Conservation (phyloP, 2,888 invertebrate species). For the Pheosia tremula region DNA sequence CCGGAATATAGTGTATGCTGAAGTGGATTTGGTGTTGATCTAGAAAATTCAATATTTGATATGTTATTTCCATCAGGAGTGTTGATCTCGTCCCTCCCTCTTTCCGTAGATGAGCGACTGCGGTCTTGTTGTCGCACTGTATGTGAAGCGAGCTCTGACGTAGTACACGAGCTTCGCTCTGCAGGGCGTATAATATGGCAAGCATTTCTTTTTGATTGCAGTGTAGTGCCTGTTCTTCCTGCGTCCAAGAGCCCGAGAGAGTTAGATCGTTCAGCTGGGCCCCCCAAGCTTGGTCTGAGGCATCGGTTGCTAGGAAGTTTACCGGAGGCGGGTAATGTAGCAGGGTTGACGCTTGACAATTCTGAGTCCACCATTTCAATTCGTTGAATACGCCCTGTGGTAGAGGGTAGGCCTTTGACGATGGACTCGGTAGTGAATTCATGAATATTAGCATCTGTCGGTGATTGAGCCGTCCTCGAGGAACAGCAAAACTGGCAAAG, state of each 20-base stretch:
- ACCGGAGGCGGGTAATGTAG: constrained; percentile 21
- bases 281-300: constrained; percentile 36
- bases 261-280: constrained; percentile 26
- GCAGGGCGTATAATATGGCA: constrained; percentile 20
- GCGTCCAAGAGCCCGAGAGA: constrained; percentile 21
- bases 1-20: constrained; percentile 27
- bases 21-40: constrained; percentile 25
- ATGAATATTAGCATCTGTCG: too few relatives aligned
- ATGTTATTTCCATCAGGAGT: constrained; percentile 24
- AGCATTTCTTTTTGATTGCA: constrained; percentile 35
- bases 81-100: constrained; percentile 44
- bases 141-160: constrained; percentile 15
- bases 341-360: constrained; percentile 14
- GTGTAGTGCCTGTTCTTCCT: constrained; percentile 19
- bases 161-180: constrained; percentile 6
- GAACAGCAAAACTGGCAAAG: too few relatives aligned
- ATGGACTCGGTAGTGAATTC: too few relatives aligned
- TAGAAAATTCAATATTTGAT: constrained; percentile 19
- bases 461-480: too few relatives aligned
- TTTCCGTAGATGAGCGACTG: constrained; percentile 34
- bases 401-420: too few relatives aligned
- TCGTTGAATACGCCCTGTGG: constrained; percentile 8
- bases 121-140: constrained; percentile 41
- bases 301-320: constrained; percentile 32
- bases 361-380: constrained; percentile 29